phyloP scores from a whole-genome alignment of 2,888 invertebrate species.

The Caenorhabditis macrosperma region DNA sequence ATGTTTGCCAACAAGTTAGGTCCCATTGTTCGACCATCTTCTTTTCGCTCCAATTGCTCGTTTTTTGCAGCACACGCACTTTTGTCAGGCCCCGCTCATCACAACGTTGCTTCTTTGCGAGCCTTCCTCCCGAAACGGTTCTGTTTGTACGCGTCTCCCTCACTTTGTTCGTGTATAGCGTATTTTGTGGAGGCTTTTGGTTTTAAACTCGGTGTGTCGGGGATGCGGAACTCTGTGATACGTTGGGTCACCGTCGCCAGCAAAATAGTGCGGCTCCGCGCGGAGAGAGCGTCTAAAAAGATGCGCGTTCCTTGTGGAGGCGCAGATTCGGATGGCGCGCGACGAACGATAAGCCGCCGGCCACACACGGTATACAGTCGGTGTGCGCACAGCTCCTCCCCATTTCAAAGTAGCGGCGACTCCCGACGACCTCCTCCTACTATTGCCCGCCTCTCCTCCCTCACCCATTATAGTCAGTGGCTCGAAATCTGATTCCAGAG shows the following conservation, averaged over 20 bases:
- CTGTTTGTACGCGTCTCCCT: conserved; percentile 40
- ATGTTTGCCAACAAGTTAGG: conserved; percentile 44
- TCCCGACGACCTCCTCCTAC: conserved; percentile 38
- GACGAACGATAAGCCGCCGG: conserved; percentile 57
- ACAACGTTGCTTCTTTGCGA: conserved; percentile 26
- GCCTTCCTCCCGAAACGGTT: conserved; percentile 31
- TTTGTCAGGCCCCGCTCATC: conserved; percentile 6
- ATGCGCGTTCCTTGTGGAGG: conserved; percentile 49
- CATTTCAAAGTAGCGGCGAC: conserved; percentile 54
- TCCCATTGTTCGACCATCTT: conserved; percentile 48
- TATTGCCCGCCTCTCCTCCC: conserved; percentile 40
- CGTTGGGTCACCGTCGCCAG: conserved; percentile 43
- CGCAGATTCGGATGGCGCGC: conserved; percentile 55
- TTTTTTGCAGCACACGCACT: conserved; percentile 44
- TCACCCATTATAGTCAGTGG: conserved; percentile 57
- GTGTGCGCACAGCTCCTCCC: conserved; percentile 45
- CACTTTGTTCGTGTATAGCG: conserved; percentile 53
- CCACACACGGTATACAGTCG: conserved; percentile 53
- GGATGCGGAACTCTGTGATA: conserved; percentile 54
- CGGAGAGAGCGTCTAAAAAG: conserved; percentile 47
- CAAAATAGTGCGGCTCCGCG: conserved; percentile 54
- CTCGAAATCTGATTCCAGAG: conserved; percentile 56
- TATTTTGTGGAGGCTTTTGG: conserved; percentile 56
- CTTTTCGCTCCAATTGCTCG: conserved; percentile 8
- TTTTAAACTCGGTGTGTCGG: conserved; percentile 41